These are phyloP conservation scores for Bursaphelenchus okinawaensis DNA, from an alignment of 2,888 invertebrate genomes.

Conservation along the genomic window DNA sequence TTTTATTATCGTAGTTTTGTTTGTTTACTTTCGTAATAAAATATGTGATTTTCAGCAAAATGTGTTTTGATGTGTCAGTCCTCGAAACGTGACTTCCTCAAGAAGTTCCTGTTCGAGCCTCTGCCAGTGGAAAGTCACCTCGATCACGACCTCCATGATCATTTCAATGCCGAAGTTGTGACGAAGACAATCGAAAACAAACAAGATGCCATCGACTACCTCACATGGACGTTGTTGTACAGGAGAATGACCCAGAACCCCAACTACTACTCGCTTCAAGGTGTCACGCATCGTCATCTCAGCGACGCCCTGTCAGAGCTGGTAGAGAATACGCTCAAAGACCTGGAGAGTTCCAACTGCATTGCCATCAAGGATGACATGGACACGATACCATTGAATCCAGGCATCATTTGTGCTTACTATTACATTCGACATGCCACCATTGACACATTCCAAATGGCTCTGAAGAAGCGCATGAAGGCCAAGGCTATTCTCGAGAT, in stretches of 20 bases:
- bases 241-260: slow-evolving; percentile 94
- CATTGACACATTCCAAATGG: slow-evolving; percentile 93
- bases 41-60: slow-evolving; percentile 58
- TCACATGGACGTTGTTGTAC: slow-evolving; percentile 98
- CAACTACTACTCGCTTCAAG: slow-evolving; percentile 94
- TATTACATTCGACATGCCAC: slow-evolving; percentile 99
- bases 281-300: slow-evolving; percentile 75
- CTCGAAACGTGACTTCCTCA: slow-evolving; percentile 96
- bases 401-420: slow-evolving; percentile 99
- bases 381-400: slow-evolving; percentile 89
- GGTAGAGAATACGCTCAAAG: slow-evolving; percentile 83
- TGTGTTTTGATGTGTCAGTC: slow-evolving; percentile 93
- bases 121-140: slow-evolving; percentile 94
- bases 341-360: slow-evolving; percentile 64
- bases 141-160: slow-evolving; percentile 94
- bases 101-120: slow-evolving; percentile 93
- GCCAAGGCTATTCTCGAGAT: slow-evolving; percentile 93
- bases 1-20: no score
- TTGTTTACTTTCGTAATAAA: neutral
- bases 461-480: slow-evolving; percentile 92
- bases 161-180: slow-evolving; percentile 98
- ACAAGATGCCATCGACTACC: slow-evolving; percentile 96
- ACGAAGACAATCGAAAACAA: slow-evolving; percentile 99
- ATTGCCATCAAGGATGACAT: slow-evolving; percentile 96
- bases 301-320: slow-evolving; percentile 96